Conservation (phyloP, 2,113 vertebrate species). For the Oryzias celebensis region DNA sequence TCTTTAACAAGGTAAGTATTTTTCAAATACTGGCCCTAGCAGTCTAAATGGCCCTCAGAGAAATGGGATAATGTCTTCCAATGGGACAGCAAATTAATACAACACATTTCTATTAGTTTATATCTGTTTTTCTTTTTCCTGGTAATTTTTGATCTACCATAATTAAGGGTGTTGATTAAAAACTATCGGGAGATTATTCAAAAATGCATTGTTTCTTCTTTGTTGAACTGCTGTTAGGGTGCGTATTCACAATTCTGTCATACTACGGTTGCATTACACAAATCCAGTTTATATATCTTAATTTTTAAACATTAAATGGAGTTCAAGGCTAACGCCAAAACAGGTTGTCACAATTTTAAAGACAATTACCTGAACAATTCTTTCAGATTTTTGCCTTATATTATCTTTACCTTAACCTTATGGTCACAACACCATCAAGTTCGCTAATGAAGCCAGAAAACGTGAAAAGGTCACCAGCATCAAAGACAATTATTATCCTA, state of each 20-base stretch:
- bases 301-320: too few relatives aligned
- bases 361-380: too few relatives aligned
- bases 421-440: conserved; percentile 55
- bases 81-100: conserved; percentile 31
- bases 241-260: too few relatives aligned
- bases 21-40: conserved; percentile 66
- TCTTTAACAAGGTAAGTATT: conserved; percentile 74
- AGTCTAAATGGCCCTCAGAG: conserved; percentile 63
- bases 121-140: conserved; percentile 11
- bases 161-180: conserved; percentile 3
- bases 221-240: neutral
- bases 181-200: conserved; percentile 1
- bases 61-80: conserved; percentile 32
- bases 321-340: too few relatives aligned
- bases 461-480: conserved; percentile 68
- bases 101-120: conserved; percentile 17
- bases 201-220: neutral
- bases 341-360: too few relatives aligned
- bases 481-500: conserved; percentile 46
- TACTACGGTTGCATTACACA: too few relatives aligned
- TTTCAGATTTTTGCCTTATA: conserved; percentile 33
- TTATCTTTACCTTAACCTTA: conserved; percentile 58
- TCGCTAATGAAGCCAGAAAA: conserved; percentile 58
- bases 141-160: conserved; percentile 6
- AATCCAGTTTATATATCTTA: too few relatives aligned